Percentiles rank a stretch among this genome's conserved stretches.
phyloP scores from a whole-genome alignment of 2,888 invertebrate genomes.

The Mythimna lalbum region DNA sequence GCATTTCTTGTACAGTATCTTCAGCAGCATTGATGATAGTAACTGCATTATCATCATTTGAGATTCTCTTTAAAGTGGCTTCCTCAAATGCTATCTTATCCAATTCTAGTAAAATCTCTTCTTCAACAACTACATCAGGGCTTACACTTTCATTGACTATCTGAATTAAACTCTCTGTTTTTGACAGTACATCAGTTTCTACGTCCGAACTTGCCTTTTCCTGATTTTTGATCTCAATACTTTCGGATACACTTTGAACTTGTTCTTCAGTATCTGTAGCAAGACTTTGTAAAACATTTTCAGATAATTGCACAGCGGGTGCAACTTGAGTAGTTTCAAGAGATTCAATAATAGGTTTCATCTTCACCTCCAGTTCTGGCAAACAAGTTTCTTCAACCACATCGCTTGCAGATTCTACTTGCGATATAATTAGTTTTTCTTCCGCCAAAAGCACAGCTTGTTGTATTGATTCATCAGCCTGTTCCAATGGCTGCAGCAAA shows the following conservation, averaged over 20 bases:
- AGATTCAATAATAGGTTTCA: neutral
- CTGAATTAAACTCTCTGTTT: neutral
- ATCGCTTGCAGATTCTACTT: neutral
- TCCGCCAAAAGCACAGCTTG: neutral
- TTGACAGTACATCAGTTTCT: neutral
- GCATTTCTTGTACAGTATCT: conserved; percentile 5
- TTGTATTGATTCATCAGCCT: neutral
- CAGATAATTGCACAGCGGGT: neutral
- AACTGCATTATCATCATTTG: neutral
- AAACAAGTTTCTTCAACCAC: neutral
- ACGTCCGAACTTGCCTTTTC: neutral
- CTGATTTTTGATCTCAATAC: neutral
- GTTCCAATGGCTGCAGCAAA: neutral
- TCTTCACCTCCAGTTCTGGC: neutral
- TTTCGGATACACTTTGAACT: neutral
- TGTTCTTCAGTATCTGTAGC: neutral
- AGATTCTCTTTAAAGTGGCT: neutral
- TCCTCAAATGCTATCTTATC: neutral
- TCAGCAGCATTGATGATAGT: neutral
- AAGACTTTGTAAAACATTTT: neutral
- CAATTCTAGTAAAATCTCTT: neutral
- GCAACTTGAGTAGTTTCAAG: neutral
- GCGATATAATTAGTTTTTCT: neutral
- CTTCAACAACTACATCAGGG: neutral
- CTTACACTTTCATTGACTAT: neutral